Evolutionary conservation across 2,888 invertebrate species (phyloP).

Genomic region (Emmelina monodactyla): DNA sequence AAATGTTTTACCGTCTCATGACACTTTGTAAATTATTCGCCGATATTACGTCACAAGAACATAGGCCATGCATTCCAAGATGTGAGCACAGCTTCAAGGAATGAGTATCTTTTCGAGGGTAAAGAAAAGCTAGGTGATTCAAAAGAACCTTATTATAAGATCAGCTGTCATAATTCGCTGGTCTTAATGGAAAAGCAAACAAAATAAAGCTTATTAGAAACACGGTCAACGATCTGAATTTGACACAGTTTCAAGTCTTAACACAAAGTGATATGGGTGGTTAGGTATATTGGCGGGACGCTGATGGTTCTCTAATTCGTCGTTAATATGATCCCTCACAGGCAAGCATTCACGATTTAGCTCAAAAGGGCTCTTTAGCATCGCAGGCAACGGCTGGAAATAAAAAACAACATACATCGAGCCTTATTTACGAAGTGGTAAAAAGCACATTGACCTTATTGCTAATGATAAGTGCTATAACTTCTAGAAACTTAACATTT

Average conservation of each 20-base stretch:
- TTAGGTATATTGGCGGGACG: constrained; percentile 58
- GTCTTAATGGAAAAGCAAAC: constrained; percentile 52
- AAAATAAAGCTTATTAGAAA: constrained; percentile 35
- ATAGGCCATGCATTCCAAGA: constrained; percentile 54
- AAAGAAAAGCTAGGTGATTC: no score
- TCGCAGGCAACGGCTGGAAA: constrained; percentile 67
- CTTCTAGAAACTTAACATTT: constrained; percentile 17
- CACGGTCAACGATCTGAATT: constrained; percentile 28
- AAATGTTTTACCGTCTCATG: constrained; percentile 57
- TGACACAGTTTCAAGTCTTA: constrained; percentile 44
- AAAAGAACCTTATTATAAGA: constrained; percentile 15
- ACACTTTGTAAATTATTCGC: constrained; percentile 45
- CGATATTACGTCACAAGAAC: constrained; percentile 41
- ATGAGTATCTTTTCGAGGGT: constrained; percentile 48
- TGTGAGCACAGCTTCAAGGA: constrained; percentile 50
- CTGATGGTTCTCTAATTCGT: constrained; percentile 59
- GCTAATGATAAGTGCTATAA: constrained; percentile 11
- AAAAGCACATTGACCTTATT: constrained; percentile 32
- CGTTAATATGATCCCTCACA: constrained; percentile 66
- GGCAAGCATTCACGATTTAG: constrained; percentile 67
- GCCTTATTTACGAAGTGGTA: constrained; percentile 58
- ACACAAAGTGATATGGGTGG: constrained; percentile 59
- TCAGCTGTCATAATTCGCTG: constrained; percentile 59
- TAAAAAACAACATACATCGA: constrained; percentile 67
- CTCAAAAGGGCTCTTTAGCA: constrained; percentile 66